These are phyloP conservation scores for Cotesia glomerata DNA, from an alignment of 1,140 invertebrate species.

Conservation along the genomic window DNA sequence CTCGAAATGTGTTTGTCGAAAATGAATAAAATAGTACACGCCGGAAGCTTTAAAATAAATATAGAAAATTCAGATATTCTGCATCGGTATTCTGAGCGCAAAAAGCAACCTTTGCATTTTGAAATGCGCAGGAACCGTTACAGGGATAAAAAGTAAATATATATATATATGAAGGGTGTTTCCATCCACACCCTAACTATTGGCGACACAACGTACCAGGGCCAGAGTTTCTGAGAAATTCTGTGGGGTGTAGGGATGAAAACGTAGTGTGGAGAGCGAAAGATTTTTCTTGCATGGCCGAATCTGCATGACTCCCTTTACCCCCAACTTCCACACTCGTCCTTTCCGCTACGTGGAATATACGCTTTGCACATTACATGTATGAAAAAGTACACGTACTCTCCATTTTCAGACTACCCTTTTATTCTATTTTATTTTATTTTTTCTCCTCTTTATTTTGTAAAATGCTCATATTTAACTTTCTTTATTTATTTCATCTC, in stretches of 20 bases:
- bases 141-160: neutral
- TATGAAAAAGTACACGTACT: constrained; percentile 9
- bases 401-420: neutral
- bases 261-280: constrained; percentile 7
- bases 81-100: constrained; percentile 42
- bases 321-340: neutral
- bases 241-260: constrained; percentile 11
- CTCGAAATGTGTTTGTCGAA: neutral
- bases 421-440: too few relatives aligned
- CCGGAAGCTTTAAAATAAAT: neutral
- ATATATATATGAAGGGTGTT: neutral
- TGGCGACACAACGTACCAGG: neutral
- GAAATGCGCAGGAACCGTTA: constrained; percentile 36
- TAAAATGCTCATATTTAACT: constrained; percentile 1
- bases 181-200: constrained; percentile 5
- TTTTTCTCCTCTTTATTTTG: too few relatives aligned
- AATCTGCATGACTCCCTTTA: constrained; percentile 17
- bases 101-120: constrained; percentile 50
- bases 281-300: constrained; percentile 28
- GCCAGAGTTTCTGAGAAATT: neutral
- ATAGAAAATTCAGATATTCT: neutral
- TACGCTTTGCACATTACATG: neutral
- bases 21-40: neutral
- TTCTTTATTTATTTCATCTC: neutral
- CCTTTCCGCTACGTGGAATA: constrained; percentile 8